These are phyloP conservation scores for Cyanistes caeruleus DNA, from an alignment of 2,113 vertebrate species.

Conservation along the genomic window DNA sequence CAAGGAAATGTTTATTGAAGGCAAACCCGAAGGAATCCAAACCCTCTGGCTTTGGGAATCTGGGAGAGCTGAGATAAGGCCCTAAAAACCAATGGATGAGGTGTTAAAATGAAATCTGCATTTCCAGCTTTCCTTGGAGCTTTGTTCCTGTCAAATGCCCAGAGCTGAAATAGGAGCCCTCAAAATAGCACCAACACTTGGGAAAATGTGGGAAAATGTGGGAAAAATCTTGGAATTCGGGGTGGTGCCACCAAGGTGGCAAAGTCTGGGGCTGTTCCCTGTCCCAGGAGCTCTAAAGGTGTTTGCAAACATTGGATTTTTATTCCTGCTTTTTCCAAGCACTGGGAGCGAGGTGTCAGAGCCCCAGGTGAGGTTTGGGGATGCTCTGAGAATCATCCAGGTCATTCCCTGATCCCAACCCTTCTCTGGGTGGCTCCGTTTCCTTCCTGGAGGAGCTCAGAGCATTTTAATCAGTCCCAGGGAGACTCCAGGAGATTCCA, in stretches of 20 bases:
- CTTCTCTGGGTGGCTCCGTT: neutral
- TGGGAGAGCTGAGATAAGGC: neutral
- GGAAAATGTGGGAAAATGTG: rapidly evolving
- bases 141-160: neutral
- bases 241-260: neutral
- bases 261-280: neutral
- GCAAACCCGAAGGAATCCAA: neutral
- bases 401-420: neutral
- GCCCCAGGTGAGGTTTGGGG: neutral
- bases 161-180: rapidly evolving
- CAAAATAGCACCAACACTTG: rapidly evolving
- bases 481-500: neutral
- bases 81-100: neutral
- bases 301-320: neutral
- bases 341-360: rapidly evolving
- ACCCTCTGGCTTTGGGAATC: neutral
- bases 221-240: neutral
- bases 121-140: neutral
- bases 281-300: neutral
- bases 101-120: neutral
- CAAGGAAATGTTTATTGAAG: neutral
- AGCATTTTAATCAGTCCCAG: neutral
- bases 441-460: neutral
- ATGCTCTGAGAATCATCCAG: neutral
- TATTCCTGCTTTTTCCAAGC: neutral